Evolutionary conservation across 1,140 invertebrate genomes (phyloP), one percentile per base, ranked within the genome.

Genomic region (Cyclina sinensis): DNA sequence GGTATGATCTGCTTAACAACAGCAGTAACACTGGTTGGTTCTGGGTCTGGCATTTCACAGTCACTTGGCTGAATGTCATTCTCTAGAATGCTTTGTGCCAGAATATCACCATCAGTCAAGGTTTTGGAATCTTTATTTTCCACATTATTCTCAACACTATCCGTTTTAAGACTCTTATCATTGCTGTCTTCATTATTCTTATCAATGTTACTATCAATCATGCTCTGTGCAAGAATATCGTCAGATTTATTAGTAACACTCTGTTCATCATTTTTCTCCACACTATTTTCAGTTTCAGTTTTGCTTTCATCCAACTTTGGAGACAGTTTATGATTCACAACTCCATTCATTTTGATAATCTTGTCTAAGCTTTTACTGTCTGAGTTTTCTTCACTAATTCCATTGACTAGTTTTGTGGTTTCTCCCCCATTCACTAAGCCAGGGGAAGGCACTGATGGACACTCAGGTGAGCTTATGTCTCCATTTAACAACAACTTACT

Each of bases 1-100:
- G 87, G 87, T 87, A 86, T 86, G 43, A 86, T 86, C 43, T 86
- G 84, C 35, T 86, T 86, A 2, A 86, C 89, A 18, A 76, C 73
- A 48, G 84, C 82, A 51, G 81, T 76, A 59, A 84, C 65, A 89
- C 82, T 39, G 39, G 88, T 85, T 68, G 89, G 79, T 83, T 86
- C 65, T 57, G 79, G 65, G 46, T 90, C 84, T 70, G 68, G 70
- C 48, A 86, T 86, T 30, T 86, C 84, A 78, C 73, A 86, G 54
- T 86, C 84, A 62, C 70, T 68, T 24, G 73, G 73, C 35, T 86
- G 35, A 70, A 86, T 86, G 27, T 68, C 73, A 78, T 86, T 86
- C 32, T 86, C 84, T 11, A 86, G 9, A 59, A 86, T 78, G 65
- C 84, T 78, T 21, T 37, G 68, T 4, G 84, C 84, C 46, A 86